Evolutionary conservation across 2,888 invertebrate species (phyloP), one percentile per base, ranked within the genome.

Genomic region (Apodemia mormo): DNA sequence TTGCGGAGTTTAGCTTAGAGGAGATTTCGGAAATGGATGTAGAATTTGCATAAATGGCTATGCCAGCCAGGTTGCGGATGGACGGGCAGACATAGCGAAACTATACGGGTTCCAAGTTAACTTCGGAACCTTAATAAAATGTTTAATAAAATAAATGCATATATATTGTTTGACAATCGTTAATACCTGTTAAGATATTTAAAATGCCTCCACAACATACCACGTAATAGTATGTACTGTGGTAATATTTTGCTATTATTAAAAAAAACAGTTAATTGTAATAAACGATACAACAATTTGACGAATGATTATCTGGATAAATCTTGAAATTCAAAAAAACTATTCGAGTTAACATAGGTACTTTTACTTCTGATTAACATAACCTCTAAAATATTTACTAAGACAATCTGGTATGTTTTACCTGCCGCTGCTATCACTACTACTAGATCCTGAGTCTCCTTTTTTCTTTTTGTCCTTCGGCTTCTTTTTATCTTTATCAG

Each of bases 401-500:
- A 29, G 68, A 22, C 65, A 12, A 30, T 9, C 54, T 37, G 49
- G 33, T 52, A 52, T 37, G 8, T 40, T 10, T 52, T 71, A 95
- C 94, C 95, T 95, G 83, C 95, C 96, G 87, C 96, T 97, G 80
- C 96, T 96, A 70, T 96, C 96, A 83, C 97, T 97, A 80, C 96
- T 96, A 73, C 97, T 96, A 1, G 96, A 96, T 56, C 96, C 96
- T 33, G 96, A 96, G 71, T 95, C 95, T 72, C 94, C 94, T 75
- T 95, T 95, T 83, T 96, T 96, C 83, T 96, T 96, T 79, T 94
- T 94, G 73, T 92, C 90, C 72, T 90, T 89, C 70, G 87, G 86
- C 80, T 95, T 94, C 82, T 97, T 96, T 84, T 96, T 96, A 76
- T 96, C 96, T 83, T 96, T 96, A 73, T 96, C 96, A 33, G 95